Percentiles rank a stretch among this genome's conserved stretches.
phyloP scores from a whole-genome alignment of 1,140 invertebrate genomes.

The Hyles vespertilio region DNA sequence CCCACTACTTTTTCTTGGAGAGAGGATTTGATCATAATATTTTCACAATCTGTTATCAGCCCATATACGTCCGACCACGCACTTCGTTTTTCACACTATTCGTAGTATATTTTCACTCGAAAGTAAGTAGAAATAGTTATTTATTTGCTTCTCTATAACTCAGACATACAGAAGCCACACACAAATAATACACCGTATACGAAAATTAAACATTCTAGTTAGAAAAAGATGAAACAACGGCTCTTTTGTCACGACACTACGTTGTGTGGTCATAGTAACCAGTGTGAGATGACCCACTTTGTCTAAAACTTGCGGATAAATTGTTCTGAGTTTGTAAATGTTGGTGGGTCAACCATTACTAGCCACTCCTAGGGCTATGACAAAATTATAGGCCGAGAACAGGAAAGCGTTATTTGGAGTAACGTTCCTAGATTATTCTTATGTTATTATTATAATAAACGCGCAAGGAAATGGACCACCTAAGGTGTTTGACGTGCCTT shows the following conservation, averaged over 20 bases:
- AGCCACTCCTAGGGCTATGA: conserved; percentile 25
- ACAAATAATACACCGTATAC: neutral
- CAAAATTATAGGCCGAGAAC: conserved; percentile 44
- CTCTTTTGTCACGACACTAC: conserved; percentile 36
- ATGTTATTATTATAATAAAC: too few species aligned
- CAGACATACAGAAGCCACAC: too few species aligned
- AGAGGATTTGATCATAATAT: too few species aligned
- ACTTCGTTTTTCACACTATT: too few species aligned
- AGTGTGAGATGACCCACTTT: conserved; percentile 28
- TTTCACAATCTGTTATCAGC: too few species aligned
- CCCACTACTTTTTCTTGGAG: too few species aligned
- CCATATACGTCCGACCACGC: too few species aligned
- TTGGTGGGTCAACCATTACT: conserved; percentile 20
- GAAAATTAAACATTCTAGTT: neutral
- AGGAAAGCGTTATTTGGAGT: conserved; percentile 45
- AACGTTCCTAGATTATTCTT: conserved; percentile 28
- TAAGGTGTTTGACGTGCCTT: too few species aligned
- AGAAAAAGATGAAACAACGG: conserved; percentile 10
- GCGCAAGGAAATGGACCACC: too few species aligned
- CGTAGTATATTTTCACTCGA: too few species aligned
- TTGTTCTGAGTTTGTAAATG: conserved; percentile 7
- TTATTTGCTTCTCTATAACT: too few species aligned
- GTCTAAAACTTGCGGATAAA: conserved; percentile 8
- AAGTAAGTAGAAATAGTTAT: too few species aligned
- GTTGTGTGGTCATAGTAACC: conserved; percentile 43